Conservation (phyloP, 1,140 invertebrate genomes). For the Meloidogyne chitwoodi region DNA sequence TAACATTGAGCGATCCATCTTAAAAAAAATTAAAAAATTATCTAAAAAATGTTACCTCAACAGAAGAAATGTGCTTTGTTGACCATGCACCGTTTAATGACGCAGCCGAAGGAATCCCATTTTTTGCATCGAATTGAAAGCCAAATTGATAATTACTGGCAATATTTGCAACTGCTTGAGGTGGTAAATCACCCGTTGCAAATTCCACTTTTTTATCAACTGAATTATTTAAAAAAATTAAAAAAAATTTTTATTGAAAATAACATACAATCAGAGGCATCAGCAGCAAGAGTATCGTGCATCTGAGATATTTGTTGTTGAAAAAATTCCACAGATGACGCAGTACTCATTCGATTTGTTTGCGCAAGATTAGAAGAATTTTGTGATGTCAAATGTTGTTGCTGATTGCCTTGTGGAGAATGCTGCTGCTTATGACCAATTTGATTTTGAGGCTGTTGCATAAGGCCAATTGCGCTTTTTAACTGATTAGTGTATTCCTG, state of each 20-base stretch:
- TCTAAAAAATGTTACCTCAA: not conserved
- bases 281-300: not conserved
- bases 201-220: conserved; percentile 19
- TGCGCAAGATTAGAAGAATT: not conserved
- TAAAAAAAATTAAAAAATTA: not conserved
- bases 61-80: conserved; percentile 5
- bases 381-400: not conserved
- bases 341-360: not conserved
- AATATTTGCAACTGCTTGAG: not conserved
- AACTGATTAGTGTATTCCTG: conserved; percentile 13
- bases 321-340: not conserved
- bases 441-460: not conserved
- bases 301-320: conserved; percentile 7
- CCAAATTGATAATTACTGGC: conserved; percentile 16
- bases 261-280: not conserved
- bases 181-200: conserved; percentile 3
- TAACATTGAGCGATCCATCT: conserved; percentile 7
- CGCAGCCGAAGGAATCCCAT: not conserved
- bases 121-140: not conserved
- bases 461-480: conserved; percentile 11
- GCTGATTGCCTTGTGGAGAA: not conserved
- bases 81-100: not conserved
- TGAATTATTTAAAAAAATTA: conserved; percentile 1
- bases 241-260: not conserved
- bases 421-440: not conserved